A percentile compares a stretch with the other conserved stretches of the same genome.
Conservation (phyloP, 2,888 invertebrate genomes). For the Luffia ferchaultella region DNA sequence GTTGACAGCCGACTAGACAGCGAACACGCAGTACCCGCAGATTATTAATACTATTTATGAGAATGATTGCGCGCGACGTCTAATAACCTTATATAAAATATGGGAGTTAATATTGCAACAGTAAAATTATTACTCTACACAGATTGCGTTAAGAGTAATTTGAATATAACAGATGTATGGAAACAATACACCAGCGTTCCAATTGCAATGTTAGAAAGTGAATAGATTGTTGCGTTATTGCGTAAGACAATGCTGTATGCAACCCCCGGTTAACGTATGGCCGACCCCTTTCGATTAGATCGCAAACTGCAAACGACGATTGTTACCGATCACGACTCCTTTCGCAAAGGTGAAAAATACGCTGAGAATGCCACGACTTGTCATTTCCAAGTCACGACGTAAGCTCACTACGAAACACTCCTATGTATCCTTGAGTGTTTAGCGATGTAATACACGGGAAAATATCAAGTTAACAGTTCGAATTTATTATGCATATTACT, state of each 20-base stretch:
- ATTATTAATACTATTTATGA: constrained; percentile 8
- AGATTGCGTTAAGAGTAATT: too few species aligned
- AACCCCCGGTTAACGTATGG: constrained; percentile 6
- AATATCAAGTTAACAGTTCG: not conserved
- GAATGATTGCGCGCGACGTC: constrained; percentile 25
- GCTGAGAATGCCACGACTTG: constrained; percentile 61
- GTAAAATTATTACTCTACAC: too few species aligned
- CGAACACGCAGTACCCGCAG: not conserved
- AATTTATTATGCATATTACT: constrained; percentile 18
- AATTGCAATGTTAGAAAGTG: too few species aligned
- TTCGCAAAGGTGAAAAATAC: constrained; percentile 62
- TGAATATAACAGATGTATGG: too few species aligned
- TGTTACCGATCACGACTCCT: constrained; percentile 59
- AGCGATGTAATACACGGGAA: constrained; percentile 15
- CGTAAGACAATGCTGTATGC: not conserved
- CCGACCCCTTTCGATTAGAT: constrained; percentile 50
- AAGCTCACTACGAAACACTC: constrained; percentile 42
- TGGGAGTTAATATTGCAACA: too few species aligned
- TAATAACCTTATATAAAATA: too few species aligned
- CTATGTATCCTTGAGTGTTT: constrained; percentile 15
- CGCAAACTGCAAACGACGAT: constrained; percentile 35
- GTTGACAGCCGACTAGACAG: not conserved
- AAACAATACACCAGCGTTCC: too few species aligned
- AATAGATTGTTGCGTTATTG: not conserved
- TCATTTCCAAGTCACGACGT: constrained; percentile 57